Evolutionary conservation across 2,113 vertebrate species (phyloP), one percentile per base, ranked within the genome.

Genomic region (Paedocypris sp.): DNA sequence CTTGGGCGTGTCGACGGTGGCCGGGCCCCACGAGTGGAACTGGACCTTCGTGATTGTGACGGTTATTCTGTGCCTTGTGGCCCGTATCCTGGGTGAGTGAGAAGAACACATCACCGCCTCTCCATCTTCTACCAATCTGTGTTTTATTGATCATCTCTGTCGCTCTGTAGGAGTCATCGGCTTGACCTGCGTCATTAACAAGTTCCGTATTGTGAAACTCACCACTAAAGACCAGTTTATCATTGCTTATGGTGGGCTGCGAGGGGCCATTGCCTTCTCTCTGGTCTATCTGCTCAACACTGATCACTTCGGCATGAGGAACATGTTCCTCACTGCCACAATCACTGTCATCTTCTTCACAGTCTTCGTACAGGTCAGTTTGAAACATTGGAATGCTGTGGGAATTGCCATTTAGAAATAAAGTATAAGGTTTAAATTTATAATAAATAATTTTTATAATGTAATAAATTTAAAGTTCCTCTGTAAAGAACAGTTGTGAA

Each of bases 321-420:
- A 89, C 15, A 88, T 98, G 83, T 98, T 98, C 82, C 90, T 98
- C 68, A 99, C 94, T 0, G 93, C 93, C 77, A 93, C 97, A 86
- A 99, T 99, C 85, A 99, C 93, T 0, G 91, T 96, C 52, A 90
- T 99, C 82, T 98, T 99, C 85, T 99, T 99, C 86, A 99, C 95
- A 0, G 95, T 99, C 22, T 99, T 99, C 1, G 94, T 99, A 68
- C 95, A 99, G 94, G 95, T 94, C 70, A 3, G 61, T 26, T 13
- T 19, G 7, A 6, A 19, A 10, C 16, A 12, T 38, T 4, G 3
- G 13, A 39, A 16, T 2, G 15, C 13, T 3, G 35, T 38, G 12
- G 15, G 9, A 7, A n/a, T n/a, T n/a, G n/a, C n/a, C n/a, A n/a
- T n/a, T n/a, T n/a, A n/a, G n/a, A n/a, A n/a, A n/a, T n/a, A n/a